A percentile compares a stretch with the other conserved stretches of the same genome.
Evolutionary conservation across 2,113 vertebrate species (phyloP).

Genomic region (Cisticola juncidis): DNA sequence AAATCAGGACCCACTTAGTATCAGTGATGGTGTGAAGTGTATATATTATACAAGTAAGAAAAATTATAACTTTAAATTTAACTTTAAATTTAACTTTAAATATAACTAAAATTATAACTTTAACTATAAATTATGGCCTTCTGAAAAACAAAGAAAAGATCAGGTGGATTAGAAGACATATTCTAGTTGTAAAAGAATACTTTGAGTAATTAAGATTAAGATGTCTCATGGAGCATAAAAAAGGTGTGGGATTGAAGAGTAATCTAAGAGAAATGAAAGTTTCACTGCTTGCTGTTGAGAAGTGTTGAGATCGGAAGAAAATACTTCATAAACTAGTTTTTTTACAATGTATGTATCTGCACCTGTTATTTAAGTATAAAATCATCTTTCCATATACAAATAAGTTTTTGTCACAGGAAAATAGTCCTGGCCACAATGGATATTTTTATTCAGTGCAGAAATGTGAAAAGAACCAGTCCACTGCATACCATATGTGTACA

Average conservation of each 20-base stretch:
- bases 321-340: background rate
- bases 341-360: fast-evolving
- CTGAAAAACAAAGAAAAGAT: background rate
- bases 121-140: background rate
- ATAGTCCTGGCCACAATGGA: background rate
- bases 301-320: background rate
- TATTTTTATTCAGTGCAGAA: background rate
- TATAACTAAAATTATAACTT: no score
- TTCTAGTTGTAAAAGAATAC: background rate
- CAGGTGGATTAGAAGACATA: background rate
- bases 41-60: background rate
- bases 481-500: background rate
- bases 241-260: background rate
- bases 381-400: background rate
- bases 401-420: background rate
- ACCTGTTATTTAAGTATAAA: background rate
- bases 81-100: no score
- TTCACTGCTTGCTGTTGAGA: background rate
- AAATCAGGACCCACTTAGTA: background rate
- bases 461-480: background rate
- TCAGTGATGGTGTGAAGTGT: background rate
- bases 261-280: background rate
- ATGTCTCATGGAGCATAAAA: background rate
- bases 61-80: no score
- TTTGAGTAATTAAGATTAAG: background rate